Percentiles rank a stretch among this genome's conserved stretches.
Conservation (phyloP, 2,113 vertebrate species). For the Sylvilagus bachmani region DNA sequence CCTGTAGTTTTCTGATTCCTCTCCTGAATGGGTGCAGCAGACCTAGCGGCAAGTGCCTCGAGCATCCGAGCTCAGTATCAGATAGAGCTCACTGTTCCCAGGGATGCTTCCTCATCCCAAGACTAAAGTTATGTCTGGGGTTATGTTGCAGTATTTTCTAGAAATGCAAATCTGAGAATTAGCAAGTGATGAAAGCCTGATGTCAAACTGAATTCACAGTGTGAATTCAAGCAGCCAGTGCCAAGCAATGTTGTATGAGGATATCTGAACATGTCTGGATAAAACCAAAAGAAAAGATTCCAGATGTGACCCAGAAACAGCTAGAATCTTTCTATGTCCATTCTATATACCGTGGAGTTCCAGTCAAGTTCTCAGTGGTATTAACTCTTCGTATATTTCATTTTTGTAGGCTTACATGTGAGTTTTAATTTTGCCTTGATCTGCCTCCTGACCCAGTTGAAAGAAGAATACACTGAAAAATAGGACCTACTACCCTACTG, state of each 20-base stretch:
- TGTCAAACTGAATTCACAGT: neutral
- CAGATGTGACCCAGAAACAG: neutral
- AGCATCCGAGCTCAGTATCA: neutral
- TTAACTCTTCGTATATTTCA: too few species aligned
- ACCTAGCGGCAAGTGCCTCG: too few species aligned
- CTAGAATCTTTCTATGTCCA: neutral
- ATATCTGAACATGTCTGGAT: neutral
- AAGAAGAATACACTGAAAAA: neutral
- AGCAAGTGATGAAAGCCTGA: neutral
- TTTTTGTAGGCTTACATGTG: neutral
- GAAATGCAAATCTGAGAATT: neutral
- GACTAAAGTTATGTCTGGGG: too few species aligned
- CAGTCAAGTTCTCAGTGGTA: neutral
- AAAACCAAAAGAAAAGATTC: neutral
- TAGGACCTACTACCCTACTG: neutral
- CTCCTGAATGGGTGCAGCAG: neutral
- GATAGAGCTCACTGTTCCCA: neutral
- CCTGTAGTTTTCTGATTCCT: neutral
- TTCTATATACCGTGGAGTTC: neutral
- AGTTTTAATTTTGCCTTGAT: neutral
- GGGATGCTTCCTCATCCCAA: neutral
- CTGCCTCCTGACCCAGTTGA: neutral
- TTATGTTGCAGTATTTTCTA: neutral
- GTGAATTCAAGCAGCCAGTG: neutral
- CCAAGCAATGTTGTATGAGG: neutral